Conservation (phyloP, 2,113 vertebrate species). For the Hippocampus mohnikei region DNA sequence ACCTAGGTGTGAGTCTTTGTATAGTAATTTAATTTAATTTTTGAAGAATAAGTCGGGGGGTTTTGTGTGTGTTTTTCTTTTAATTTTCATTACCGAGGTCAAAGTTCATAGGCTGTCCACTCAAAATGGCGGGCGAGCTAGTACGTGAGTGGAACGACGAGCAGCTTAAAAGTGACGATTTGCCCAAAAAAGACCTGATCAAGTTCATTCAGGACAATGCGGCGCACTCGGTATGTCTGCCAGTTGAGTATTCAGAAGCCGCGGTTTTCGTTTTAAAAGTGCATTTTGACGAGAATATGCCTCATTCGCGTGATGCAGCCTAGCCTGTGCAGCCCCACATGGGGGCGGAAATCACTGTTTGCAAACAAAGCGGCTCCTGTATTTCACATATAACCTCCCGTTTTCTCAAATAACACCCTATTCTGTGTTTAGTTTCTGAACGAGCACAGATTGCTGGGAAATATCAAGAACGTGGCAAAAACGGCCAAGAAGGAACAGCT, state of each 20-base stretch:
- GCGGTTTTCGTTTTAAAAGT: neutral
- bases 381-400: neutral
- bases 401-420: neutral
- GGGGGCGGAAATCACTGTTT: neutral
- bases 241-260: no score
- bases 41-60: neutral
- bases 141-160: constrained; percentile 83
- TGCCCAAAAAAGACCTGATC: constrained; percentile 91
- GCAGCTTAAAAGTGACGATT: constrained; percentile 86
- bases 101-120: constrained; percentile 48
- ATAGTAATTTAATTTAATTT: neutral
- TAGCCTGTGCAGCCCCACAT: neutral
- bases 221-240: constrained; percentile 80
- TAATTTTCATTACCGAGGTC: constrained; percentile 16
- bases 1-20: neutral
- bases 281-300: neutral
- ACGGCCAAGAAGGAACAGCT: constrained; percentile 92
- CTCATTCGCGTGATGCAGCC: neutral
- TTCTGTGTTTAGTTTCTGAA: constrained; percentile 81
- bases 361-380: neutral
- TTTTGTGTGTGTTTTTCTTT: neutral
- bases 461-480: constrained; percentile 93
- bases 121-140: constrained; percentile 76
- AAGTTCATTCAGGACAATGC: constrained; percentile 90
- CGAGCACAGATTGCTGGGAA: constrained; percentile 89